Base-by-base conservation (phyloP, 1,140 invertebrate species). In the Drosophila pachea region DNA sequence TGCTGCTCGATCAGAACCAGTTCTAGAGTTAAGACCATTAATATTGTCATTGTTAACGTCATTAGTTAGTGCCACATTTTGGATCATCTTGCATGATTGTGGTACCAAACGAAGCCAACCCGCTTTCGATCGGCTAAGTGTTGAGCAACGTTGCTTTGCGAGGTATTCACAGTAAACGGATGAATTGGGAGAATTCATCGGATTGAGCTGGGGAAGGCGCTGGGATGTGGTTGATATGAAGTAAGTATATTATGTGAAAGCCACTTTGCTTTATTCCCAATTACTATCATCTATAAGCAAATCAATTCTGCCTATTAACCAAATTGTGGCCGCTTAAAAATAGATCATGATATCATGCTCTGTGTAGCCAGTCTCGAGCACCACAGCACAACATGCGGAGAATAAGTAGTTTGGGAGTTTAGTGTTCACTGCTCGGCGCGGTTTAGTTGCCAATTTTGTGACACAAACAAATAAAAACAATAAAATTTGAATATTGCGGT, bases 391-490 rank as follows among this genome's bases (percentile, higher is more conserved):
- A 42, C 40, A 42, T 6, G 32, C n/a, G 43, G 35, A 33, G 33
- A 72, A 73, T 68, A 81, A 81, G 66, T 76, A 82, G 79, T 68
- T 68, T 73, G 63, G 49, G 22, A 22, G 77, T 62, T 74, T 29
- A 59, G 50, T 60, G 53, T 70, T 73, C 42, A 62, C 47, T 50
- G 72, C 67, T 76, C 52, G 67, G 73, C 64, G 66, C 14, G 45
- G 55, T 76, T 81, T 72, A 84, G 79, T 84, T 84, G 79, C 79
- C 76, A 79, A 84, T 84, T 82, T 83, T 66, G 74, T 82, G 78
- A 82, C 78, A 82, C 70, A 74, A 66, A 73, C 75, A 82, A 66
- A 74, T 78, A 81, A 76, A 86, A 55, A 49, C 73, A 69, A 84
- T 86, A 74, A 78, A 71, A 84, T 84, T 84, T 81, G 74, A 84